Evolutionary conservation across 2,113 vertebrate genomes (phyloP).

Genomic region (Garra rufa): DNA sequence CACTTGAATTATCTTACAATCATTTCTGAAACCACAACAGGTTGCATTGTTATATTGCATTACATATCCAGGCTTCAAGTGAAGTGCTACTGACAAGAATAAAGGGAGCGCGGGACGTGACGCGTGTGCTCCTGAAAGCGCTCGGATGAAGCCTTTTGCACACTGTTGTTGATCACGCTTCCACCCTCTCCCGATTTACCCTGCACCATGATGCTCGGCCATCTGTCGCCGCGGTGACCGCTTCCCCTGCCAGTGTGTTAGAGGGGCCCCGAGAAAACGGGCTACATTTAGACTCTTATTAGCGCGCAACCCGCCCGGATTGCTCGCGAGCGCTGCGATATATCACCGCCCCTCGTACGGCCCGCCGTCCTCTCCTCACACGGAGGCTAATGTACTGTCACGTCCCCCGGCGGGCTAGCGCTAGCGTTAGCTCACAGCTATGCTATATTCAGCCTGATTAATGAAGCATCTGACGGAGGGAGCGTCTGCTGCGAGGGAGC

Average conservation of each 20-base stretch:
- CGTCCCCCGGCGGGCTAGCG: neutral
- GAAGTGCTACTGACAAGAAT: neutral
- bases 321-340: neutral
- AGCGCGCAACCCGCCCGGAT: neutral
- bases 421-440: slow-evolving; percentile 48
- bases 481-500: slow-evolving; percentile 70
- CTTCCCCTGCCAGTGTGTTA: slow-evolving; percentile 72
- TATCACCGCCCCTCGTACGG: neutral
- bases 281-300: slow-evolving; percentile 36
- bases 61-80: neutral
- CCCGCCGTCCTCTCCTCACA: neutral
- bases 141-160: slow-evolving; percentile 58
- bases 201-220: slow-evolving; percentile 79
- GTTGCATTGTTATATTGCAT: neutral
- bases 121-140: neutral
- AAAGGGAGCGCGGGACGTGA: neutral
- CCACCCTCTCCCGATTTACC: slow-evolving; percentile 71
- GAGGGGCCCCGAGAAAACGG: slow-evolving; percentile 67
- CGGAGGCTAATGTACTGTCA: slow-evolving; percentile 11
- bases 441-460: slow-evolving; percentile 65
- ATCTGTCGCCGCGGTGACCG: slow-evolving; percentile 77
- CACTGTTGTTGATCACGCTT: slow-evolving; percentile 59
- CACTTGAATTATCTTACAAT: neutral
- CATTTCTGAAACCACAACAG: neutral
- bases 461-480: slow-evolving; percentile 68